Percentiles rank a stretch among this genome's conserved stretches.
Conservation (phyloP, 2,797 vertebrate species). For the Molothrus ater region DNA sequence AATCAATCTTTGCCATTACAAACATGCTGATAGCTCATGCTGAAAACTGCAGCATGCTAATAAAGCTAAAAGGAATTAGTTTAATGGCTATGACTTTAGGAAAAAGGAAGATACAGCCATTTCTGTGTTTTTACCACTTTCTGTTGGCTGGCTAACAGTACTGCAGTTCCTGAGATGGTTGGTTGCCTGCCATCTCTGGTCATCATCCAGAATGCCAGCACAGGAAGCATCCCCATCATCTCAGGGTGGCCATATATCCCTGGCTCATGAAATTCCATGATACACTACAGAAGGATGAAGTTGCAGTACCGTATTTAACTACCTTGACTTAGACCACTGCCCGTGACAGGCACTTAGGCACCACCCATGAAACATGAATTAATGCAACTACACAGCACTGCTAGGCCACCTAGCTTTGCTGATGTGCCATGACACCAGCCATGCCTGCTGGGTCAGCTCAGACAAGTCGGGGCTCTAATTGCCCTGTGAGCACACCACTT, state of each 20-base stretch:
- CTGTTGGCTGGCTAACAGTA: neutral
- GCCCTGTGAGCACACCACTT: neutral
- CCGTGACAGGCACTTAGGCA: neutral
- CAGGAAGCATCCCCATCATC: neutral
- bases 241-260: neutral
- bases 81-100: neutral
- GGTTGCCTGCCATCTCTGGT: neutral
- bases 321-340: neutral
- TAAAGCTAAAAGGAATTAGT: neutral
- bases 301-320: neutral
- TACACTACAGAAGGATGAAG: neutral
- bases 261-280: neutral
- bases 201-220: neutral
- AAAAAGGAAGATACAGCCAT: neutral
- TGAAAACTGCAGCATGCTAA: neutral
- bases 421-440: neutral
- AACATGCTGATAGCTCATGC: neutral
- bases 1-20: slow-evolving; percentile 2
- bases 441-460: neutral
- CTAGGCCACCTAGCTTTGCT: slow-evolving; percentile 16
- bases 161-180: neutral
- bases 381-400: neutral
- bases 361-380: neutral
- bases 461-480: neutral
- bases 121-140: neutral